Evolutionary conservation across 2,888 invertebrate species (phyloP), one percentile per base, ranked within the genome.

Genomic region (Colletes collaris): DNA sequence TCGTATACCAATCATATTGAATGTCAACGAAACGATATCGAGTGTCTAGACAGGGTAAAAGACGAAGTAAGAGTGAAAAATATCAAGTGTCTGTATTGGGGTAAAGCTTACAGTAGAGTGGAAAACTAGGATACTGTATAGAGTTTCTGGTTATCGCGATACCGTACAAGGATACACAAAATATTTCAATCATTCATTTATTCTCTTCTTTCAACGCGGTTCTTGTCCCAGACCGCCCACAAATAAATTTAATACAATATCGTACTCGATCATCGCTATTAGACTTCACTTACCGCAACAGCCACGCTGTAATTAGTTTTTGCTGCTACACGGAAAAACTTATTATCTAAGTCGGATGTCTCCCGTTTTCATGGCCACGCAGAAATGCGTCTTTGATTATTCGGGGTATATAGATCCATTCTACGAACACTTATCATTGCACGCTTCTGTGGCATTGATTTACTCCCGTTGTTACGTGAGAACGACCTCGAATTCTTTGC

Each of bases 401-500:
- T 75, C 74, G 64, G 64, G 27, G 64, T 71, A 53, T 40, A 64
- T 60, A 49, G 62, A 62, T 19, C n/a, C 19, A 64, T 64, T 65
- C 49, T 19, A 64, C 16, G 55, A 16, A 0, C 44, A 19, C 7
- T 49, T 50, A 68, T 69, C 63, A 75, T 55, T 27, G 16, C n/a
- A 59, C 53, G 63, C 53, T 62, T 35, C 59, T 68, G n/a, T 62
- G 53, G 52, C 70, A 77, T 78, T 81, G 60, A 78, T 72, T 68
- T 52, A 55, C 49, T 40, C 8, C 8, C n/a, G 52, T 50, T 63
- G 63, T 82, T 81, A 75, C 72, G 69, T 73, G 78, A 73, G 78
- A 73, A 67, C 58, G 76, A 46, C 76, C 78, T 76, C 69, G 78
- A 70, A 73, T 78, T 69, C 69, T 73, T 78, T 19, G 27, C 19